phyloP scores from a whole-genome alignment of 2,797 vertebrate genomes.

The Octomys mimax region DNA sequence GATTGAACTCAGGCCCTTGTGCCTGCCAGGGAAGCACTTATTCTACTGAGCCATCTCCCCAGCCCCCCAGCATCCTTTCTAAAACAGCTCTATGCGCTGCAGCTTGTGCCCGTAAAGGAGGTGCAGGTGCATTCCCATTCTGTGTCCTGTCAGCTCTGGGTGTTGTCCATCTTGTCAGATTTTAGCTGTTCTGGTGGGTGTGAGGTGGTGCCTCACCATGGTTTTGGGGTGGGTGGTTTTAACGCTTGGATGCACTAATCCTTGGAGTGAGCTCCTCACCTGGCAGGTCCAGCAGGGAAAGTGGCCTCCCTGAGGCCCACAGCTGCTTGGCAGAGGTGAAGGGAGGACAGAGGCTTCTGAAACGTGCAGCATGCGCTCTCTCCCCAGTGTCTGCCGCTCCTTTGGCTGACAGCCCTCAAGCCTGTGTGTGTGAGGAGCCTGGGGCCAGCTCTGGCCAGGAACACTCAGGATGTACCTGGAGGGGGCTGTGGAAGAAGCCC shows the following conservation, averaged over 20 bases:
- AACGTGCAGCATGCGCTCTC: background rate
- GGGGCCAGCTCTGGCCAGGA: background rate
- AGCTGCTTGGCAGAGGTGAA: background rate
- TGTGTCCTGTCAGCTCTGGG: background rate
- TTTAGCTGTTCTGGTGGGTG: background rate
- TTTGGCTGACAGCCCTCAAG: background rate
- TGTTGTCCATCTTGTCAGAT: background rate
- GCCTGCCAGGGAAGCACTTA: too few species aligned
- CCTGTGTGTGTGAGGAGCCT: background rate
- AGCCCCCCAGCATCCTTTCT: background rate
- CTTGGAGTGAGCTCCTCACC: slow-evolving; percentile 13
- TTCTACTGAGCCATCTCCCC: too few species aligned
- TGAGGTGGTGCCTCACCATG: background rate
- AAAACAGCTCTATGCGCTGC: background rate
- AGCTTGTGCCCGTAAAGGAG: background rate
- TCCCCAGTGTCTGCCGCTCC: background rate
- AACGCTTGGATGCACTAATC: background rate
- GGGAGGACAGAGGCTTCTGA: background rate
- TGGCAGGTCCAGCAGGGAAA: background rate
- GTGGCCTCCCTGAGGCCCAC: background rate
- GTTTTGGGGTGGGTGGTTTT: background rate
- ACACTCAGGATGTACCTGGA: background rate
- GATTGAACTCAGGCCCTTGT: too few species aligned
- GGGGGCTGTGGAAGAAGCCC: background rate
- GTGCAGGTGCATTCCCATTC: background rate